Evolutionary conservation across 2,113 vertebrate species (phyloP).

Genomic region (Poecile atricapillus): DNA sequence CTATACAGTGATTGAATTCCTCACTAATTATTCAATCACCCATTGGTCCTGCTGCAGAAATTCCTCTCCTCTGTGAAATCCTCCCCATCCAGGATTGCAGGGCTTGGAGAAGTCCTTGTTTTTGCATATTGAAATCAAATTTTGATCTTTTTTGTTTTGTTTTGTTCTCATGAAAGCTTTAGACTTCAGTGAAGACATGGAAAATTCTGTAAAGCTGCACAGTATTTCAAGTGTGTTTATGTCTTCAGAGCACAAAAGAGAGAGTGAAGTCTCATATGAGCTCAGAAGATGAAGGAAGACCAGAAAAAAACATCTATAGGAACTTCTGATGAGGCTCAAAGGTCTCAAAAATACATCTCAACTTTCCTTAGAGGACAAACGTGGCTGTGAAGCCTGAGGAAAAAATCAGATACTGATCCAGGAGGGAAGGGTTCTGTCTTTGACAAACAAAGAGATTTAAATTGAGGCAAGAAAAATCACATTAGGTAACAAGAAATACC

Average conservation of each 20-base stretch:
- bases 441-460: not conserved
- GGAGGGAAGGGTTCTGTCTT: not conserved
- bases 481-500: not conserved
- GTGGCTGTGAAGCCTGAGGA: not conserved
- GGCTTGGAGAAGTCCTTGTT: not conserved
- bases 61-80: not conserved
- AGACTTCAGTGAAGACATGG: not conserved
- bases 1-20: not conserved
- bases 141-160: not conserved
- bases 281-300: not conserved
- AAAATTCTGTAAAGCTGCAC: not conserved
- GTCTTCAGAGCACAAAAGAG: not conserved
- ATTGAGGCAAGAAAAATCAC: not conserved
- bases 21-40: not conserved
- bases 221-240: not conserved
- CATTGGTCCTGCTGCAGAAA: not conserved
- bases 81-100: not conserved
- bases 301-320: not conserved
- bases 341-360: not conserved
- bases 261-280: not conserved
- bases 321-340: not conserved
- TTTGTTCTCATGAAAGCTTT: not conserved
- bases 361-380: not conserved
- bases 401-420: fast-evolving
- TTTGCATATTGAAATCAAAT: not conserved